Evolutionary conservation across 2,113 vertebrate genomes (phyloP).

Genomic region (Corvus moneduloides): DNA sequence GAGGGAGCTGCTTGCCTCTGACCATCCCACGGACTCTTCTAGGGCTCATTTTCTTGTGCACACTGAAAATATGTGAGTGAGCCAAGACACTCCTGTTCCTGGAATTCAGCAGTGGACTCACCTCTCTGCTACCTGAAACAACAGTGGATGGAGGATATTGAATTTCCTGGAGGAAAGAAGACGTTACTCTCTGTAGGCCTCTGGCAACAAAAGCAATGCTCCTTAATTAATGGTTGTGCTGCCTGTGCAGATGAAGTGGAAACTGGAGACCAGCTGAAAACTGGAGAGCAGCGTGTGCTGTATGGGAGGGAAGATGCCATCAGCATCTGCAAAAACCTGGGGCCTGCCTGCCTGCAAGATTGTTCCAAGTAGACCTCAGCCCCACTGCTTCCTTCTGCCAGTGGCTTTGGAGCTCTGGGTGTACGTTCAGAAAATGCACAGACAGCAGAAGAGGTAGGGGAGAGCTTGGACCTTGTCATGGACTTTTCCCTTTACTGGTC

Average conservation of each 20-base stretch:
- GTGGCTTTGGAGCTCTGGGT: slow-evolving; percentile 74
- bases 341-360: slow-evolving; percentile 68
- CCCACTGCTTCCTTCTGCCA: slow-evolving; percentile 72
- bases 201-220: neutral
- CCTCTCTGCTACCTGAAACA: neutral
- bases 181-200: neutral
- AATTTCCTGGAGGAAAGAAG: neutral
- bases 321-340: neutral
- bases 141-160: neutral
- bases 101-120: neutral
- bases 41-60: neutral
- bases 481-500: neutral
- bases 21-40: neutral
- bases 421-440: slow-evolving; percentile 72
- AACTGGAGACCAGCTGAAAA: neutral
- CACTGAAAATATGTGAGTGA: neutral
- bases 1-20: neutral
- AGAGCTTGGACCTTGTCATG: neutral
- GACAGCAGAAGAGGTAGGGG: slow-evolving; percentile 75
- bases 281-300: neutral
- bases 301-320: neutral
- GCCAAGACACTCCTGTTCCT: neutral
- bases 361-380: slow-evolving; percentile 73
- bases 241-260: neutral
- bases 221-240: neutral